Evolutionary conservation across 2,797 vertebrate species (phyloP), one percentile per base, ranked within the genome.

Genomic region (Acomys russatus): DNA sequence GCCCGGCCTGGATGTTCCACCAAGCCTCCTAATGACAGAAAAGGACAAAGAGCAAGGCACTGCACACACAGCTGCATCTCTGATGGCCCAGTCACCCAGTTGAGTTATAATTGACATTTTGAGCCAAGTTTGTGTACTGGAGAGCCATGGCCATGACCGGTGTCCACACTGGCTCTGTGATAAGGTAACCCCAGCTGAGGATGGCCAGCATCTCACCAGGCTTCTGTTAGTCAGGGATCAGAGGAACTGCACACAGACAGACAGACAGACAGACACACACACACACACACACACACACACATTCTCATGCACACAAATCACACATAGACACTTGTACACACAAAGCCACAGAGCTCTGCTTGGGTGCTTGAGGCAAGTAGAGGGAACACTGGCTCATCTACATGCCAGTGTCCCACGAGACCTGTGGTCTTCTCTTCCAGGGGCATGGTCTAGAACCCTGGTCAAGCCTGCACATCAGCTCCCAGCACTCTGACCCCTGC

Each of bases 391-490:
- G 68, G 22, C 54, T 0, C 18, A 73, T 77, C 77, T 25, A 20
- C 25, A 28, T 44, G 15, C 22, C 44, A 23, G 3, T 0, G 0
- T 28, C 12, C 2, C 3, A 0, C 1, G 0, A 96, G 84, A 96
- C 94, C 14, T 8, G 18, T 18, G 18, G n/a, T 68, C 56, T n/a
- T 97, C 64, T 89, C 85, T 97, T 96, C 61, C 71, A 97, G 96
- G 94, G 97, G 93, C 85, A 92, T 96, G 97, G 95, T 97, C 93
- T 97, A 97, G 96, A 18, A 18, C 82, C 79, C 76, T 0, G 0
- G 2, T 4, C 33, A 3, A 80, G 49, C 78, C 94, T 61, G 22
- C 1, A 49, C 83, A 90, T 30, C 82, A 44, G 73, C 33, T 76
- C 64, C 71, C 1, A 0, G 44, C 77, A 49, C 61, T 89, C 85